Evolutionary conservation across 2,113 vertebrate species (phyloP), one percentile per base, ranked within the genome.

Genomic region (Coptodon bakossiorum): DNA sequence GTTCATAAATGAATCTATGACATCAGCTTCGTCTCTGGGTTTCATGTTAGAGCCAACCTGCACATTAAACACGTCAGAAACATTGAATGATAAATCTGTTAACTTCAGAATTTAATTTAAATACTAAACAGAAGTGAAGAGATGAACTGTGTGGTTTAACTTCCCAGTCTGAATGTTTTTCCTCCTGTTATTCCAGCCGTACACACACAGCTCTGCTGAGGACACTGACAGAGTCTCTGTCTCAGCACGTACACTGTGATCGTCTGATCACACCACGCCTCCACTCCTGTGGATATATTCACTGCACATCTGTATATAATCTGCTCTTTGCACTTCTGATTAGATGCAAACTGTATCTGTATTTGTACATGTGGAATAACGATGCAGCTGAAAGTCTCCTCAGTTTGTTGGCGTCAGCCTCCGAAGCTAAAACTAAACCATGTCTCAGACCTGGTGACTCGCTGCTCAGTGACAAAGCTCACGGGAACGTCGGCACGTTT

Each of bases 141-240:
- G 1, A 31, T 31, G 56, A 59, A 0, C 7, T 0, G 14, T 59
- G 56, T 0, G 56, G 0, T 59, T 29, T 3, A 31, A 31, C 13
- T 36, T 63, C 31, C 59, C 59, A n/a, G 3, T 63, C 59, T 63
- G 31, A 63, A 10, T n/a, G 9, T n/a, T 63, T 56, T 36, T 63
- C 17, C 31, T 63, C 17, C 59, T 63, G 17, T 12, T 63, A n/a
- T 36, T 63, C 59, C 31, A 63, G 59, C 16, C 17, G 17, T 1
- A 1, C 14, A 17, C 27, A 3, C 1, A 19, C 61, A 12, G 10
- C 17, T 36, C 0, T 66, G 61, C 31, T n/a, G 0, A 9, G 29
- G 3, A 34, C 29, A 10, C 24, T 27, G 6, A 27, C 57, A 31
- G 1, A 3, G 43, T 9, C 1, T 1, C 48, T 6, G 43, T 43